Evolutionary conservation across 2,797 vertebrate species (phyloP).

Genomic region (Tympanoctomys barrerae): DNA sequence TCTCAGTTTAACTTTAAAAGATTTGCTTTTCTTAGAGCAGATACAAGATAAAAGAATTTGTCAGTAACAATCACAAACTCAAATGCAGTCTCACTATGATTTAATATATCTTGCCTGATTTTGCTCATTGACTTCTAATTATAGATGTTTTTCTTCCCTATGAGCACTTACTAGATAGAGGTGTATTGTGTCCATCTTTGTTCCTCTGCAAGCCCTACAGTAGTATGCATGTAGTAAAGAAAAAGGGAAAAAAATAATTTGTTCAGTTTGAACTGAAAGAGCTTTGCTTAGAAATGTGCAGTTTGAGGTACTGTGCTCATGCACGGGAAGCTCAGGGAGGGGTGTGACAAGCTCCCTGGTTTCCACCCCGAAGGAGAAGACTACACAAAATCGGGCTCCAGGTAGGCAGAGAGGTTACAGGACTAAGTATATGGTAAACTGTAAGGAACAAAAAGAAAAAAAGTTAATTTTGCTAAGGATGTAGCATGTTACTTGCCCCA

Average conservation of each 20-base stretch:
- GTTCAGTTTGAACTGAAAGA: constrained; percentile 16
- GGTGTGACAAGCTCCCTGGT: not conserved
- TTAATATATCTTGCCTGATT: not conserved
- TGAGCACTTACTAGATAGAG: not conserved
- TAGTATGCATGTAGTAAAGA: not conserved
- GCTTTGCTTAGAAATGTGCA: not conserved
- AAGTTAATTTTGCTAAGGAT: not conserved
- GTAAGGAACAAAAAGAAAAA: not conserved
- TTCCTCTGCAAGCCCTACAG: not conserved
- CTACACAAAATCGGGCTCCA: not conserved
- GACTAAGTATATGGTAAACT: not conserved
- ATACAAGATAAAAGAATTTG: not conserved
- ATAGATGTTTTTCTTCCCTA: not conserved
- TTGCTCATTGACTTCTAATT: not conserved
- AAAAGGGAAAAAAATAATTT: not conserved
- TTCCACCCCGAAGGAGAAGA: not conserved
- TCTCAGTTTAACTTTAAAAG: constrained; percentile 17
- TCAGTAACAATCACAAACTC: constrained; percentile 14
- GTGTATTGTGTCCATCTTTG: constrained; percentile 29
- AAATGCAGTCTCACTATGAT: not conserved
- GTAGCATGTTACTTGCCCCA: not conserved
- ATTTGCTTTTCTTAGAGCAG: constrained; percentile 23
- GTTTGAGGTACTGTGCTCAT: not conserved
- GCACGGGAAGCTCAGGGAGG: not conserved
- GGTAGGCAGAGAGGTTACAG: not conserved